Base-by-base conservation (phyloP, 1,140 invertebrate species). In the Euwallacea fornicatus region DNA sequence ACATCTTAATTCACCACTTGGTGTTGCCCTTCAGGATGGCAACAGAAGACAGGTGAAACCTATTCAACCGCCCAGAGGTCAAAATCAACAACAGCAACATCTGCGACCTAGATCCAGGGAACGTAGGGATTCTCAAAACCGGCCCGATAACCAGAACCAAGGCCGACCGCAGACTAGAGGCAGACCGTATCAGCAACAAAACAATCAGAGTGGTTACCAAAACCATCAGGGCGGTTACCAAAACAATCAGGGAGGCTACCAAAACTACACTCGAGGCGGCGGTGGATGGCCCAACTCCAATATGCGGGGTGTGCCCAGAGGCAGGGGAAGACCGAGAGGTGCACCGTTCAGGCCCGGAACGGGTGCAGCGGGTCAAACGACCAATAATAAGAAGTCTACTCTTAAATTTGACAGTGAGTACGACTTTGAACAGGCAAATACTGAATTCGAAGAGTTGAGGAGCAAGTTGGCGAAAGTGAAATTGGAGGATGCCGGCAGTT, bases 361-460 rank as follows among this genome's bases (percentile, higher is more conserved):
- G 21, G 46, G 54, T 15, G 46, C 33, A 60, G 16, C 55, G 7
- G 62, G 62, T 13, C 62, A 71, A 42, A 7, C 13, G n/a, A 41
- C 42, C 8, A 47, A 8, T 16, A 66, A 53, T 33, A 71, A 71
- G 41, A 71, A 65, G 55, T 62, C 15, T 42, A 73, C 72, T 43
- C 67, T 90, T 75, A 97, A 96, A 79, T 98, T 98, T 82, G 95
- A 98, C 68, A 92, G 90, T 62, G 96, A 98, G 76, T 99, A 95
- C 82, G 97, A 99, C 84, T 99, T 99, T 83, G 97, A 99, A 81
- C 92, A 96, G 81, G 95, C 96, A 7, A 98, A 99, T 83, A 95
- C 92, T 42, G 90, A 98, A 81, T 98, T 98, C 83, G 93, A 97
- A 78, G 95, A 98, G 82, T 84, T 98, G 11, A 90, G 93, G 76